phyloP scores from a whole-genome alignment of 2,888 invertebrate genomes.

The Parnassius apollo region DNA sequence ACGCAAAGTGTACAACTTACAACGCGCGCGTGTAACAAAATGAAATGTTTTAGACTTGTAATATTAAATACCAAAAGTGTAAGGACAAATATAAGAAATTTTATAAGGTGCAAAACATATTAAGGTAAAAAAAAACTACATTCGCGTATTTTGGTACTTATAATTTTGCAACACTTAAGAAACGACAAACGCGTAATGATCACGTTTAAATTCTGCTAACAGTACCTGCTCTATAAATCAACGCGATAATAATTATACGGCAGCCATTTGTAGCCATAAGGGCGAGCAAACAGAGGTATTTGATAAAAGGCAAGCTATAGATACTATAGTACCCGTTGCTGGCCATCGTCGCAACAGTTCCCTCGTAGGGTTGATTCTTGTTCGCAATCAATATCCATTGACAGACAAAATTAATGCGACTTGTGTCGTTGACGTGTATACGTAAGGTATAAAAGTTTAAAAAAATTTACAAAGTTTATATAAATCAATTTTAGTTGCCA shows the following conservation, averaged over 20 bases:
- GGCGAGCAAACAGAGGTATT: constrained; percentile 52
- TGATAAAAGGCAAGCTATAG: constrained; percentile 41
- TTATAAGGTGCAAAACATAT: no score
- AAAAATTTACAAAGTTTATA: neutral
- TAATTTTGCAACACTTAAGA: constrained; percentile 17
- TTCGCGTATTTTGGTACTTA: neutral
- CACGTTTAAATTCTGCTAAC: constrained; percentile 72
- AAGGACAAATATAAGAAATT: no score
- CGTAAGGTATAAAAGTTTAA: neutral
- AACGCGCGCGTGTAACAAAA: no score
- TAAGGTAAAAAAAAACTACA: neutral
- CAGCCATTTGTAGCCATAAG: constrained; percentile 66
- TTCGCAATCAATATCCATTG: constrained; percentile 36
- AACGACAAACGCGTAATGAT: constrained; percentile 45
- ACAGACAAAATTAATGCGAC: constrained; percentile 29
- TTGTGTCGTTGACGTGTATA: no score
- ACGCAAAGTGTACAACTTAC: no score
- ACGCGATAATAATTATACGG: constrained; percentile 72
- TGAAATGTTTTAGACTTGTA: no score
- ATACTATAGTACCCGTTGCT: constrained; percentile 31
- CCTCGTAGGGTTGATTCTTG: constrained; percentile 32
- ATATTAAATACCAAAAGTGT: no score
- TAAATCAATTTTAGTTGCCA: no score
- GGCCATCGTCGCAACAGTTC: constrained; percentile 33
- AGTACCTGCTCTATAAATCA: constrained; percentile 69